These are phyloP conservation scores for Hirtodrosophila confusa DNA, from an alignment of 2,888 invertebrate species.

Conservation along the genomic window DNA sequence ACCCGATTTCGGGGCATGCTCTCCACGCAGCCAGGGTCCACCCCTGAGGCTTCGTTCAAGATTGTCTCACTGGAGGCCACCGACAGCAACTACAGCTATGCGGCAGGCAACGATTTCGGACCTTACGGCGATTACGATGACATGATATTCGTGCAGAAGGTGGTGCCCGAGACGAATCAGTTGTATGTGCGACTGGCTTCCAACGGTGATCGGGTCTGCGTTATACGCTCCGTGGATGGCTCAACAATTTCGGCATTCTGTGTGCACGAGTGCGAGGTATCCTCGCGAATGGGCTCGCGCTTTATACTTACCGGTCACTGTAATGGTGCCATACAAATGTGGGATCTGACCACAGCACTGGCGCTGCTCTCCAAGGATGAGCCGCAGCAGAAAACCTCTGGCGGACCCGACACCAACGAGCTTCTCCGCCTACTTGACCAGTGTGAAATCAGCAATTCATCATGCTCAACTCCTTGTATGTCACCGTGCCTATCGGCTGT, in stretches of 20 bases:
- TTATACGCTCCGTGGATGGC: conserved; percentile 96
- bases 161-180: conserved; percentile 98
- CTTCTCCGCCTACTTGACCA: conserved; percentile 95
- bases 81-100: conserved; percentile 87
- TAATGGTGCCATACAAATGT: conserved; percentile 97
- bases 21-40: conserved; percentile 98
- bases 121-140: conserved; percentile 99
- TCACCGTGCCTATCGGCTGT: conserved; percentile 88
- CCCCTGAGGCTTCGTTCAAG: conserved; percentile 98
- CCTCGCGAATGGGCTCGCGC: conserved; percentile 95
- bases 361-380: conserved; percentile 92
- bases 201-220: conserved; percentile 97
- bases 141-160: conserved; percentile 98
- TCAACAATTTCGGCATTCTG: conserved; percentile 97
- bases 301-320: conserved; percentile 96
- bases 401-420: conserved; percentile 97
- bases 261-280: conserved; percentile 98
- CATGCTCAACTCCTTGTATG: conserved; percentile 89
- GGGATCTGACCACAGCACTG: conserved; percentile 98
- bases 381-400: conserved; percentile 87
- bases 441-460: conserved; percentile 94
- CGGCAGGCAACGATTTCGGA: conserved; percentile 89
- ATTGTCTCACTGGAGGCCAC: conserved; percentile 86
- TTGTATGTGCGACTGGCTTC: conserved; percentile 97
- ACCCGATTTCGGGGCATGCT: conserved; percentile 99